Percentiles rank a stretch among this genome's conserved stretches.
Conservation (phyloP, 2,797 vertebrate species). For the Natrix natrix region DNA sequence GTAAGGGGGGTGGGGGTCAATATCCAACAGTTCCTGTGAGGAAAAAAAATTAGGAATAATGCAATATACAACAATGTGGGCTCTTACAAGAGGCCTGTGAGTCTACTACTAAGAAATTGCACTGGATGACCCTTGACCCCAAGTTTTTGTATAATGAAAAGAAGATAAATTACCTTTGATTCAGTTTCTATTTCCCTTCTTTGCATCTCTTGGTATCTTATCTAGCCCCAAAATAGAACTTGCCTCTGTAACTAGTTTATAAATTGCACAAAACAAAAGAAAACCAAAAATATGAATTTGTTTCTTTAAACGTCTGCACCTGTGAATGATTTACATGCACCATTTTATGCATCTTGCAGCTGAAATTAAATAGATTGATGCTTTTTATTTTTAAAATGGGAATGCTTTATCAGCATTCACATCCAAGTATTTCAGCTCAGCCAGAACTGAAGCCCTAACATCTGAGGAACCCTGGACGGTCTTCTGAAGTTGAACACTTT, state of each 20-base stretch:
- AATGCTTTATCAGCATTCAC: background rate
- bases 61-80: background rate
- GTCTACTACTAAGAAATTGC: background rate
- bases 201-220: constrained; percentile 13
- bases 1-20: background rate
- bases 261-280: background rate
- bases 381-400: background rate
- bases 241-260: constrained; percentile 7
- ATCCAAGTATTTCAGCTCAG: constrained; percentile 7
- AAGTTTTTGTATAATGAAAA: background rate
- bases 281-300: background rate
- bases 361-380: background rate
- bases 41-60: background rate
- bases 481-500: constrained; percentile 19
- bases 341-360: constrained; percentile 2
- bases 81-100: background rate
- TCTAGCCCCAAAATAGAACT: constrained; percentile 17
- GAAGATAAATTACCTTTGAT: background rate
- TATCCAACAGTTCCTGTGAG: background rate
- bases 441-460: constrained; percentile 20
- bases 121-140: background rate
- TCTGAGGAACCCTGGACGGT: constrained; percentile 14
- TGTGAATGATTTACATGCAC: background rate
- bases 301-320: background rate
- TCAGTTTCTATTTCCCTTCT: background rate